Percentiles rank a stretch among this genome's conserved stretches.
These are phyloP conservation scores for Alitta virens DNA, from an alignment of 2,888 invertebrate species.

Conservation along the genomic window DNA sequence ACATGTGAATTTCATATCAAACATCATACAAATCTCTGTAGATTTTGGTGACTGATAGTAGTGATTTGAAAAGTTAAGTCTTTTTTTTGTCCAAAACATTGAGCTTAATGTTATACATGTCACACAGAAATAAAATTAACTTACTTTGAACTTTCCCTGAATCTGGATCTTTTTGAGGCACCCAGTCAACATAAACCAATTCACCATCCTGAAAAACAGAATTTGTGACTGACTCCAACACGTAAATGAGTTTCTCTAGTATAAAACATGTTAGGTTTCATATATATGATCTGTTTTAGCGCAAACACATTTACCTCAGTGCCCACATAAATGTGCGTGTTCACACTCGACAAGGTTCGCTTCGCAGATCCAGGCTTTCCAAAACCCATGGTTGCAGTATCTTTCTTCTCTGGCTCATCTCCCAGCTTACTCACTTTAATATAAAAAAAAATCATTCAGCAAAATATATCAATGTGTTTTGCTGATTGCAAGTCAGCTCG, in stretches of 20 bases:
- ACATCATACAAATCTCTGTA: no score
- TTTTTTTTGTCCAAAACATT: no score
- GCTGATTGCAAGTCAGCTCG: no score
- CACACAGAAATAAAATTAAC: neutral
- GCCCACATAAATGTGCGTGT: conserved; percentile 55
- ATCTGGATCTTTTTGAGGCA: conserved; percentile 58
- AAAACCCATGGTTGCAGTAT: neutral
- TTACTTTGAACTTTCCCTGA: conserved; percentile 56
- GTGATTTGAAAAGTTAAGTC: no score
- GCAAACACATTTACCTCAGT: conserved; percentile 57
- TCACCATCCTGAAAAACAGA: conserved; percentile 52
- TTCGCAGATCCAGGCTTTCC: conserved; percentile 47
- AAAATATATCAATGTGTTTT: no score
- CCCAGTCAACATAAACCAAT: conserved; percentile 57
- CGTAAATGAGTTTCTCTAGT: no score
- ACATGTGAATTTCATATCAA: no score
- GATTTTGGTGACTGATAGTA: no score
- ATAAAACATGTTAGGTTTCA: no score
- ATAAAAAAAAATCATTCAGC: neutral
- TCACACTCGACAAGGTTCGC: conserved; percentile 48
- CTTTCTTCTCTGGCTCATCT: conserved; percentile 28
- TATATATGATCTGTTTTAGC: no score
- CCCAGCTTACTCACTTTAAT: neutral
- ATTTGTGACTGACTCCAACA: no score
- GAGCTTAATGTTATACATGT: no score